A percentile compares a stretch with the other conserved stretches of the same genome.
phyloP scores from a whole-genome alignment of 2,797 vertebrate genomes.

The Botia almorhae region DNA sequence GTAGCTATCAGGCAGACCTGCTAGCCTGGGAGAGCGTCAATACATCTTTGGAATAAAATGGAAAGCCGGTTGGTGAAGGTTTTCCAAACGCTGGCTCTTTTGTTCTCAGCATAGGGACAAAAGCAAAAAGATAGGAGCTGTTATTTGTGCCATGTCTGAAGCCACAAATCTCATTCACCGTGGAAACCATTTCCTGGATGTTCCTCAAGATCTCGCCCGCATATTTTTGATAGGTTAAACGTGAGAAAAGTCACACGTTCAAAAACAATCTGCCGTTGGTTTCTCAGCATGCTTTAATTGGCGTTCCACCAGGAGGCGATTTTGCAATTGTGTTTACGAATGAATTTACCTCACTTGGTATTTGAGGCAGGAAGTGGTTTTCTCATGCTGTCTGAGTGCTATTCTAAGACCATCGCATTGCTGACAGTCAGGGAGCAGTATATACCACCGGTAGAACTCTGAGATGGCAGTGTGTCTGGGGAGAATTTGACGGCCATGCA shows the following conservation, averaged over 20 bases:
- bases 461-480: constrained; percentile 56
- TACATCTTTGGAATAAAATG: constrained; percentile 26
- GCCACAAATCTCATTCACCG: not conserved
- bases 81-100: constrained; percentile 18
- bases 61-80: constrained; percentile 13
- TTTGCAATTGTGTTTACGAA: constrained; percentile 7
- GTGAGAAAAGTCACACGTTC: constrained; percentile 2
- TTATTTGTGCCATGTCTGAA: constrained; percentile 18
- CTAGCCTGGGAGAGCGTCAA: constrained; percentile 31
- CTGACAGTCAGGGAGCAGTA: constrained; percentile 43
- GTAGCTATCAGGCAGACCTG: constrained; percentile 18
- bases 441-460: constrained; percentile 55
- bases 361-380: constrained; percentile 3
- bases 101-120: constrained; percentile 12
- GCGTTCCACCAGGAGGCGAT: not conserved
- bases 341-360: not conserved
- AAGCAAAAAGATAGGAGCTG: constrained; percentile 7
- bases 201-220: not conserved
- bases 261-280: not conserved
- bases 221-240: not conserved
- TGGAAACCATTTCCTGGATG: constrained; percentile 2
- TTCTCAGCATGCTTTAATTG: not conserved
- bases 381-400: constrained; percentile 5
- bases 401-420: constrained; percentile 16
- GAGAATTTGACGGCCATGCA: constrained; percentile 62